A percentile compares a stretch with the other conserved stretches of the same genome.
Evolutionary conservation across 2,888 invertebrate species (phyloP).

Genomic region (Masnerella sp.): DNA sequence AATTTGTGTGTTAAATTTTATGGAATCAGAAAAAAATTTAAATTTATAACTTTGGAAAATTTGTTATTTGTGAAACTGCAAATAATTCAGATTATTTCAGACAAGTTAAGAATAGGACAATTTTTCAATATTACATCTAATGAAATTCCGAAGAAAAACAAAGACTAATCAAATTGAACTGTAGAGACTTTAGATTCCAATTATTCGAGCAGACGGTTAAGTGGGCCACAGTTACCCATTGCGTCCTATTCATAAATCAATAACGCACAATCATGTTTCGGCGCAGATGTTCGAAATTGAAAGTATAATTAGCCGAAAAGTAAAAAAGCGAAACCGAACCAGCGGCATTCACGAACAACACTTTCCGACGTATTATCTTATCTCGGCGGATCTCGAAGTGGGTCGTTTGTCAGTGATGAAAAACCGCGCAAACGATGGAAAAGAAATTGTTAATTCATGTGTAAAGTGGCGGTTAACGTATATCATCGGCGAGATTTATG

Average conservation of each 20-base stretch:
- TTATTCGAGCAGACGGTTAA: constrained; percentile 8
- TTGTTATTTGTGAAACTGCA: too few relatives aligned
- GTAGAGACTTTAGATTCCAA: too few relatives aligned
- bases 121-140: too few relatives aligned
- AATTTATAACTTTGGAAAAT: too few relatives aligned
- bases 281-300: constrained; percentile 40
- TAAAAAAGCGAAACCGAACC: too few relatives aligned
- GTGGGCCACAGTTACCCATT: constrained; percentile 13
- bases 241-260: constrained; percentile 18
- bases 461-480: constrained; percentile 40
- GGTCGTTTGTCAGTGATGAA: constrained; percentile 24
- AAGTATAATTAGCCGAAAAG: constrained; percentile 13
- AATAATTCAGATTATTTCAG: too few relatives aligned
- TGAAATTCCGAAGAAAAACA: too few relatives aligned
- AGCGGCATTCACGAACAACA: too few relatives aligned
- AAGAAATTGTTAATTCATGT: constrained; percentile 47
- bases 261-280: constrained; percentile 16
- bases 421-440: constrained; percentile 17
- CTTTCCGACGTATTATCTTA: constrained; percentile 11
- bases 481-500: constrained; percentile 47
- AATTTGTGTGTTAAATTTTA: too few relatives aligned
- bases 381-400: constrained; percentile 6
- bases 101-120: too few relatives aligned
- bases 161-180: too few relatives aligned
- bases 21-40: too few relatives aligned